Conservation (phyloP, 1,140 invertebrate species). For the Geopemphigus sp. region DNA sequence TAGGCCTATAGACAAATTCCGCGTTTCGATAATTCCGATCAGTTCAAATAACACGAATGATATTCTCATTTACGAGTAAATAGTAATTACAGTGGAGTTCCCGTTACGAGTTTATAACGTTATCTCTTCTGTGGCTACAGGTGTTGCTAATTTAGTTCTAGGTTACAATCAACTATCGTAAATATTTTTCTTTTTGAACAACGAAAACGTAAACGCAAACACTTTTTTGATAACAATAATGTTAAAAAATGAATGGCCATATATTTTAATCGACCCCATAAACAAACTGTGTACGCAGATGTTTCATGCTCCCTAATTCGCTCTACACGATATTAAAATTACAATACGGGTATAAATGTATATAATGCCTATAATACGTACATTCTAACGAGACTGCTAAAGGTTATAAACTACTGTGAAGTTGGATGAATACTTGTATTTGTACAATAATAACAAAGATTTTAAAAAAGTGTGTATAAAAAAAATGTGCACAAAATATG, state of each 20-base stretch:
- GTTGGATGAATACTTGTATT: neutral
- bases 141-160: neutral
- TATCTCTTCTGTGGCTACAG: no score
- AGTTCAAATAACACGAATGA: no score
- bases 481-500: neutral
- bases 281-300: neutral
- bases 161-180: neutral
- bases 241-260: neutral
- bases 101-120: no score
- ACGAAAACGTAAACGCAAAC: no score
- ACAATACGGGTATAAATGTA: neutral
- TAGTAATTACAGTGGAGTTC: no score
- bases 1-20: no score
- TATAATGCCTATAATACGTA: neutral
- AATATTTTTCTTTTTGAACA: no score
- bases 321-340: constrained; percentile 51
- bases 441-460: neutral
- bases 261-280: neutral
- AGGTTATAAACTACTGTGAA: no score
- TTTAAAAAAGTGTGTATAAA: constrained; percentile 10
- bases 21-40: no score
- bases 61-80: no score
- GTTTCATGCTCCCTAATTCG: neutral
- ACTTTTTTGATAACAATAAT: no score
- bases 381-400: neutral